Evolutionary conservation across 2,113 vertebrate genomes (phyloP).

Genomic region (Myanophis thanlyinensis): DNA sequence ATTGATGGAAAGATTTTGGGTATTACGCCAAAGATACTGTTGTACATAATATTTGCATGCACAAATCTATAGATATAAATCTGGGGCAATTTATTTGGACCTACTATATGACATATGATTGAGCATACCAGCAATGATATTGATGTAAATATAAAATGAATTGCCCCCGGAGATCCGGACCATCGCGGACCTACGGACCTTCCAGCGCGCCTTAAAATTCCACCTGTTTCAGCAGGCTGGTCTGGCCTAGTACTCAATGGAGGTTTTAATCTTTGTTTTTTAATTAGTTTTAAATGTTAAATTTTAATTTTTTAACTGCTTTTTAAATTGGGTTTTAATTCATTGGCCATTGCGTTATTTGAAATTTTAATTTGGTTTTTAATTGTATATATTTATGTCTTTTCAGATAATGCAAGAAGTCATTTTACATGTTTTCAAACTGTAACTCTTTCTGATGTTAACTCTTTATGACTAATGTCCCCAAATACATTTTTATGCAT

Average conservation of each 20-base stretch:
- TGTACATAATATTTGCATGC: neutral
- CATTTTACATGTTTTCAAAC: neutral
- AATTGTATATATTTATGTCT: no score
- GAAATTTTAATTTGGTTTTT: no score
- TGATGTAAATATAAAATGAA: neutral
- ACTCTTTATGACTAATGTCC: neutral
- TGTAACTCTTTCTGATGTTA: neutral
- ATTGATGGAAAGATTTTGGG: neutral
- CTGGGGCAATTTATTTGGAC: neutral
- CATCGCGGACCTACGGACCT: no score
- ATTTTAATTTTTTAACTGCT: no score
- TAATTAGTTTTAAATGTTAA: no score
- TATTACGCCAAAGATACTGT: neutral
- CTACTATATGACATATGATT: neutral
- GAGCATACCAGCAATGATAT: neutral
- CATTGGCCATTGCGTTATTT: no score
- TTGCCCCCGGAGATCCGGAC: no score
- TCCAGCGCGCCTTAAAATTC: no score
- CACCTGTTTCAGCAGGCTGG: no score
- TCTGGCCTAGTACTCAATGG: no score
- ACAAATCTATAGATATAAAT: neutral
- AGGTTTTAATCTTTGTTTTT: no score
- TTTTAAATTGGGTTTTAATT: no score
- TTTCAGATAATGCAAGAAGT: neutral
- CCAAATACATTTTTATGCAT: neutral